These are phyloP conservation scores for Clarias platycephalus DNA, from an alignment of 2,797 vertebrate genomes.

Conservation along the genomic window DNA sequence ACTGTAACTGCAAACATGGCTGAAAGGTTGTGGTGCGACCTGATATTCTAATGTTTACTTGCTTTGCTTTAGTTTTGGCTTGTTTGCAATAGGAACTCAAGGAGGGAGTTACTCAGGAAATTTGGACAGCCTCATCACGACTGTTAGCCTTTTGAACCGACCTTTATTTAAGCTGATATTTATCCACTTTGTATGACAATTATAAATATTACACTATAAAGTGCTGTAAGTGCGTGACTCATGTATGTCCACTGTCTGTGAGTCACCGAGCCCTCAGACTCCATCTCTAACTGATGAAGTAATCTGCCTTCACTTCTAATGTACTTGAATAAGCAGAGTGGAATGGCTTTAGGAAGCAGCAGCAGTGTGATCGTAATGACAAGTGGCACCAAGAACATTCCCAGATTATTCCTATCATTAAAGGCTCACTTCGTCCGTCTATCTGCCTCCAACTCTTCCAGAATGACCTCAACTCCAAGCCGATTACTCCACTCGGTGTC, in stretches of 20 bases:
- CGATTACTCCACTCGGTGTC: conserved; percentile 15
- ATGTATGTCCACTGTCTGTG: conserved; percentile 16
- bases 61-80: conserved; percentile 26
- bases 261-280: conserved; percentile 43
- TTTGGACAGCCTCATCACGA: conserved; percentile 18
- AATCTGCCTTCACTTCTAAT: conserved; percentile 60
- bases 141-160: conserved; percentile 26
- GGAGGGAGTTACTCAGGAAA: conserved; percentile 6
- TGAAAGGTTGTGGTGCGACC: neutral
- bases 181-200: conserved; percentile 17
- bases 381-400: conserved; percentile 69
- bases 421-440: conserved; percentile 26
- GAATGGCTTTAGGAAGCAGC: conserved; percentile 59
- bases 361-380: conserved; percentile 60
- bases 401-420: conserved; percentile 52
- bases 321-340: conserved; percentile 57
- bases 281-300: conserved; percentile 53
- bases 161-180: conserved; percentile 26
- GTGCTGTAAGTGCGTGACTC: conserved; percentile 23
- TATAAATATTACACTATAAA: conserved; percentile 29
- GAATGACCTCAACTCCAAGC: conserved; percentile 42
- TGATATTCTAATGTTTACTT: conserved; percentile 12
- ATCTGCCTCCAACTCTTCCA: conserved; percentile 14
- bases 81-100: conserved; percentile 8
- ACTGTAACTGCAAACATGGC: neutral